phyloP scores from a whole-genome alignment of 2,888 invertebrate genomes.

The Trichopria drosophilae region DNA sequence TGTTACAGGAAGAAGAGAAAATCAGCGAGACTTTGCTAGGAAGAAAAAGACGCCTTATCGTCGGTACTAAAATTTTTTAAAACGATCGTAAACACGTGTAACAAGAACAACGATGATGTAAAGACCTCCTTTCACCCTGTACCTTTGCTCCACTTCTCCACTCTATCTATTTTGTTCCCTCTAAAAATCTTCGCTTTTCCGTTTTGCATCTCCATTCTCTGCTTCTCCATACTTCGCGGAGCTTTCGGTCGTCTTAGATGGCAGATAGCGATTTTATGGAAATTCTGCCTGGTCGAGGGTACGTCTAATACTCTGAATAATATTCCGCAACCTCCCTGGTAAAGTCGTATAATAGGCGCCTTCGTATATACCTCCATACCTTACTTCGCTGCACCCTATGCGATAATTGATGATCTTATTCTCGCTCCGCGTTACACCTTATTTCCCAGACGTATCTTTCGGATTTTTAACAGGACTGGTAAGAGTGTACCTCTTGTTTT shows the following conservation, averaged over 20 bases:
- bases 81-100: constrained; percentile 13
- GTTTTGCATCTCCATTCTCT: neutral
- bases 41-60: too few species aligned
- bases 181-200: constrained; percentile 1
- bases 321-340: constrained; percentile 49
- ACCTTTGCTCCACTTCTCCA: too few species aligned
- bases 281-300: constrained; percentile 52
- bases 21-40: too few species aligned
- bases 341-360: constrained; percentile 35
- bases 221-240: constrained; percentile 19
- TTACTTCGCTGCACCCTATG: constrained; percentile 3
- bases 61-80: constrained; percentile 8
- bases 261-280: constrained; percentile 54
- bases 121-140: too few species aligned
- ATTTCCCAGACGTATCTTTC: too few species aligned
- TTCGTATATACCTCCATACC: too few species aligned
- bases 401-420: constrained; percentile 54
- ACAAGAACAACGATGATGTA: constrained; percentile 4
- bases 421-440: constrained; percentile 47
- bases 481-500: too few species aligned
- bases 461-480: too few species aligned
- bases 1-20: too few species aligned
- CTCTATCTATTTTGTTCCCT: constrained; percentile 8
- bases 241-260: constrained; percentile 46
- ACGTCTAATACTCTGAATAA: constrained; percentile 55